A percentile compares a stretch with the other conserved stretches of the same genome.
These are phyloP conservation scores for Coreius guichenoti DNA, from an alignment of 2,797 vertebrate species.

Conservation along the genomic window DNA sequence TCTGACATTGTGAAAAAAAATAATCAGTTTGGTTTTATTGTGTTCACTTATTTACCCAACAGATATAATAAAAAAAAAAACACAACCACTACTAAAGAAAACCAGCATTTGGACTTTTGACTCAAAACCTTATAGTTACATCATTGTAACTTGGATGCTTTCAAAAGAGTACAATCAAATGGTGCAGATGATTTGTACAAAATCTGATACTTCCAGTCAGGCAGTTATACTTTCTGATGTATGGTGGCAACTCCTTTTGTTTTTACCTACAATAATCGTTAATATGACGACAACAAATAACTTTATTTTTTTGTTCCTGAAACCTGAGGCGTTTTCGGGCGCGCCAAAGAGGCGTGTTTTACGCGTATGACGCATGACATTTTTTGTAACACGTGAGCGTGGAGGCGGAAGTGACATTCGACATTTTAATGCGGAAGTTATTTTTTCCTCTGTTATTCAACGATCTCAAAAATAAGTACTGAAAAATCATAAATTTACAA, in stretches of 20 bases:
- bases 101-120: neutral
- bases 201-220: neutral
- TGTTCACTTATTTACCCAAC: neutral
- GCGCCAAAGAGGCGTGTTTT: constrained; percentile 1
- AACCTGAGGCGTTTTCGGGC: neutral
- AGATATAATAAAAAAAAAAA: neutral
- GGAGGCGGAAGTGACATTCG: constrained; percentile 71
- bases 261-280: neutral
- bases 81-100: neutral
- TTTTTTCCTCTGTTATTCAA: constrained; percentile 56
- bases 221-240: neutral
- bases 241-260: neutral
- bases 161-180: neutral
- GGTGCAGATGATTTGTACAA: neutral
- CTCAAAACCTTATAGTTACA: neutral
- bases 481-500: constrained; percentile 35
- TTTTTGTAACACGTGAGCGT: constrained; percentile 59
- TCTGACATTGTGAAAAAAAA: neutral
- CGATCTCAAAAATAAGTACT: constrained; percentile 67
- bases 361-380: constrained; percentile 41
- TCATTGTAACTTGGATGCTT: neutral
- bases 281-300: neutral
- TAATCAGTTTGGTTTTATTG: neutral
- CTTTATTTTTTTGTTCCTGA: neutral
- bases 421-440: constrained; percentile 82